A percentile compares a stretch with the other conserved stretches of the same genome.
Evolutionary conservation across 2,888 invertebrate species (phyloP).

Genomic region (Zygogramma bicolorata): DNA sequence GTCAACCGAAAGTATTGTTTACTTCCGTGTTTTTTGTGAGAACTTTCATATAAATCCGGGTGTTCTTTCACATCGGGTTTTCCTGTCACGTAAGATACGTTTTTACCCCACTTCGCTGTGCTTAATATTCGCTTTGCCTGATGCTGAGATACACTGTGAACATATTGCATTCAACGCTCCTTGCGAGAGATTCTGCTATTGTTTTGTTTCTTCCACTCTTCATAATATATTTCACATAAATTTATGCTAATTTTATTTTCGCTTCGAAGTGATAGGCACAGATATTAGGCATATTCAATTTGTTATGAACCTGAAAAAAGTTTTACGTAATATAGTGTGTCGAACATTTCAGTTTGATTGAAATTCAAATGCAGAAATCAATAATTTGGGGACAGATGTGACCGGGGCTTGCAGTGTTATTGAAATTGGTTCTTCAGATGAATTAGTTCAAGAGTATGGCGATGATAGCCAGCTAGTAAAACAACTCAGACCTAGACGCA

Average conservation of each 20-base stretch:
- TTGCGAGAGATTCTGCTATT: conserved; percentile 24
- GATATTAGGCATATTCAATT: conserved; percentile 34
- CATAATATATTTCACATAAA: conserved; percentile 32
- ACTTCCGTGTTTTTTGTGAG: conserved; percentile 30
- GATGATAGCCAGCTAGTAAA: no score
- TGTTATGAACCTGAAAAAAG: conserved; percentile 30
- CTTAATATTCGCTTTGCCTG: conserved; percentile 2
- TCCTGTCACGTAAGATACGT: conserved; percentile 4
- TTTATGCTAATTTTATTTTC: conserved; percentile 35
- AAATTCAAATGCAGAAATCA: conserved; percentile 34
- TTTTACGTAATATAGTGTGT: conserved; percentile 25
- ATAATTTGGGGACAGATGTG: conserved; percentile 20
- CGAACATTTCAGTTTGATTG: conserved; percentile 30
- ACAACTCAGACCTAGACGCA: no score
- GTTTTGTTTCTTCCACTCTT: conserved; percentile 24
- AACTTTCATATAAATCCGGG: conserved; percentile 14
- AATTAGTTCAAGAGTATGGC: background rate
- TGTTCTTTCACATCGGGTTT: background rate
- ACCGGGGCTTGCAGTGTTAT: background rate
- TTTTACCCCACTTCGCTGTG: conserved; percentile 7
- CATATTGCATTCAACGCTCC: conserved; percentile 32
- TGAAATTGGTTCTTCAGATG: background rate
- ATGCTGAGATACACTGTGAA: conserved; percentile 13
- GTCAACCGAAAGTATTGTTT: conserved; percentile 46
- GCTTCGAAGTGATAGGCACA: conserved; percentile 33